Conservation (phyloP, 2,113 vertebrate genomes). For the Benitochromis conjunctus region DNA sequence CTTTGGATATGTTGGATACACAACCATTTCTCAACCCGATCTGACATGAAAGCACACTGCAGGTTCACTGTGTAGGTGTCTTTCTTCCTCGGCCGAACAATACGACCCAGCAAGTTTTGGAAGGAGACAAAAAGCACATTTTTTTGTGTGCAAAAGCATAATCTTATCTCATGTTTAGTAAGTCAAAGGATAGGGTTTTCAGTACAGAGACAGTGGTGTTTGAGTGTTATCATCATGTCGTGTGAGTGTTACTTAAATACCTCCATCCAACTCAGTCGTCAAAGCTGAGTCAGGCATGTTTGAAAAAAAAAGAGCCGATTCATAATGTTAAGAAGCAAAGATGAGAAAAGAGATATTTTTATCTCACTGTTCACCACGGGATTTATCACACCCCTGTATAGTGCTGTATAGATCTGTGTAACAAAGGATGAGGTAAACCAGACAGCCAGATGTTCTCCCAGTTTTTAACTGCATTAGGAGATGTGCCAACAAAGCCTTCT, state of each 20-base stretch:
- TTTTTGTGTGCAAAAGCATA: neutral
- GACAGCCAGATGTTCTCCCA: slow-evolving; percentile 23
- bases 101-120: neutral
- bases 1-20: slow-evolving; percentile 42
- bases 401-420: neutral
- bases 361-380: neutral
- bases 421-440: slow-evolving; percentile 23
- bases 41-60: slow-evolving; percentile 40
- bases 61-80: slow-evolving; percentile 6
- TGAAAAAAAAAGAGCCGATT: neutral
- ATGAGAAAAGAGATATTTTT: neutral
- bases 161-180: slow-evolving; percentile 8
- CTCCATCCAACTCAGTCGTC: neutral
- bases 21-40: slow-evolving; percentile 40
- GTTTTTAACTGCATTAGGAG: slow-evolving; percentile 15
- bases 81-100: slow-evolving; percentile 1
- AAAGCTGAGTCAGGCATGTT: neutral
- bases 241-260: slow-evolving; percentile 29
- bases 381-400: neutral
- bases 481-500: slow-evolving; percentile 36
- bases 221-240: slow-evolving; percentile 10
- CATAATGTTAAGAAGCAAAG: neutral
- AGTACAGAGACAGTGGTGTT: neutral
- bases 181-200: slow-evolving; percentile 25
- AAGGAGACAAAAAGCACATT: neutral